Percentiles rank a stretch among this genome's conserved stretches.
These are phyloP conservation scores for Nebria brevicollis DNA, from an alignment of 2,888 invertebrate species.

Conservation along the genomic window DNA sequence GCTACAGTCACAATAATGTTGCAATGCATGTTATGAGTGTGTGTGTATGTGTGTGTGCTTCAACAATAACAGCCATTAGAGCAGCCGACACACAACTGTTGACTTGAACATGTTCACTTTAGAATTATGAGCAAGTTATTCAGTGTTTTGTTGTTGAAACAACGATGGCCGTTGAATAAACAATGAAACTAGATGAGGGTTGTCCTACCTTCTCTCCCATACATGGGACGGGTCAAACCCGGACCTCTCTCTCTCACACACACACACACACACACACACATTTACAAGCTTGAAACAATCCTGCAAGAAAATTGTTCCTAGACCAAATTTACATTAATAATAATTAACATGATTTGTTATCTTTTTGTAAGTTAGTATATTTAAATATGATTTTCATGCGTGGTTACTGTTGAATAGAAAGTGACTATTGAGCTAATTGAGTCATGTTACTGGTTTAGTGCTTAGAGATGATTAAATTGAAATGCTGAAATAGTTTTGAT, in stretches of 20 bases:
- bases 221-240: neutral
- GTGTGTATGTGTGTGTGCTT: slow-evolving; percentile 22
- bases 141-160: slow-evolving; percentile 44
- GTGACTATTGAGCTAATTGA: too few species aligned
- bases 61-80: slow-evolving; percentile 45
- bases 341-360: neutral
- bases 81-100: slow-evolving; percentile 34
- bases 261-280: neutral
- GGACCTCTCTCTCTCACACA: too few species aligned
- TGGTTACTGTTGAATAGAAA: too few species aligned
- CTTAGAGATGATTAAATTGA: too few species aligned
- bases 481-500: too few species aligned
- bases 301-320: neutral
- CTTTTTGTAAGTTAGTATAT: too few species aligned
- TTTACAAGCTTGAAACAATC: neutral
- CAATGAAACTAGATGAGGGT: slow-evolving; percentile 46
- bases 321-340: neutral
- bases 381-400: too few species aligned
- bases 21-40: neutral
- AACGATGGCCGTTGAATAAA: slow-evolving; percentile 46
- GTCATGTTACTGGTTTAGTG: too few species aligned
- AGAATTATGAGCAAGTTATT: slow-evolving; percentile 46
- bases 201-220: slow-evolving; percentile 15
- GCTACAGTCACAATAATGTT: neutral
- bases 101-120: slow-evolving; percentile 45